Conservation (phyloP, 2,888 invertebrate species). For the Pinctada fucata region DNA sequence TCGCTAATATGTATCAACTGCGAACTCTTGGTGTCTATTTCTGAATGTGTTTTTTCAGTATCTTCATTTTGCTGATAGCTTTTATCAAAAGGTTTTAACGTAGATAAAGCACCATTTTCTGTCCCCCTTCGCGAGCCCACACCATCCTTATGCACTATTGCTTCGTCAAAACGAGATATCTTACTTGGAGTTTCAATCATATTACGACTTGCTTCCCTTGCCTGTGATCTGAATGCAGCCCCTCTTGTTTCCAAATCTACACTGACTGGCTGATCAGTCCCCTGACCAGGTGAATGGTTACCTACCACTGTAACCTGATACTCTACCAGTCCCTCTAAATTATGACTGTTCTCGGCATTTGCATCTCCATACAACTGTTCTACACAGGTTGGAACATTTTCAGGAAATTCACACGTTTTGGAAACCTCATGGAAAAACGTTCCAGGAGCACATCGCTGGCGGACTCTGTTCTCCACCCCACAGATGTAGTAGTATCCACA, state of each 20-base stretch:
- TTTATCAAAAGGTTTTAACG: background rate
- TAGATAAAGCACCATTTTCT: background rate
- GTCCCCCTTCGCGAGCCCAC: background rate
- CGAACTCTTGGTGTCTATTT: background rate
- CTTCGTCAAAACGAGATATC: background rate
- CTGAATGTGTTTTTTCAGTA: background rate
- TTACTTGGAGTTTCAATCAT: background rate
- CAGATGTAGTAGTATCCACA: constrained; percentile 11
- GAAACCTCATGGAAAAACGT: constrained; percentile 13
- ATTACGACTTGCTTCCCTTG: background rate
- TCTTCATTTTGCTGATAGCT: background rate
- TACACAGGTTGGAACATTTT: constrained; percentile 14
- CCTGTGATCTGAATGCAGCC: background rate
- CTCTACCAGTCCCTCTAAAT: background rate
- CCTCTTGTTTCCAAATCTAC: background rate
- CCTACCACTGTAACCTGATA: background rate
- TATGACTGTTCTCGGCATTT: background rate
- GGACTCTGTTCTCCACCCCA: background rate
- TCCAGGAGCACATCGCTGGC: constrained; percentile 14
- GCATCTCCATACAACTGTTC: background rate
- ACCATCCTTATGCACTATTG: background rate
- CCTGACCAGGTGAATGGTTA: no score
- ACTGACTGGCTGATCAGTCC: background rate
- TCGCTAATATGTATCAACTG: background rate
- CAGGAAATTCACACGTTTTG: constrained; percentile 19